Percentiles rank a stretch among this genome's conserved stretches.
Evolutionary conservation across 2,797 vertebrate species (phyloP).

Genomic region (Leucoraja ocellata): DNA sequence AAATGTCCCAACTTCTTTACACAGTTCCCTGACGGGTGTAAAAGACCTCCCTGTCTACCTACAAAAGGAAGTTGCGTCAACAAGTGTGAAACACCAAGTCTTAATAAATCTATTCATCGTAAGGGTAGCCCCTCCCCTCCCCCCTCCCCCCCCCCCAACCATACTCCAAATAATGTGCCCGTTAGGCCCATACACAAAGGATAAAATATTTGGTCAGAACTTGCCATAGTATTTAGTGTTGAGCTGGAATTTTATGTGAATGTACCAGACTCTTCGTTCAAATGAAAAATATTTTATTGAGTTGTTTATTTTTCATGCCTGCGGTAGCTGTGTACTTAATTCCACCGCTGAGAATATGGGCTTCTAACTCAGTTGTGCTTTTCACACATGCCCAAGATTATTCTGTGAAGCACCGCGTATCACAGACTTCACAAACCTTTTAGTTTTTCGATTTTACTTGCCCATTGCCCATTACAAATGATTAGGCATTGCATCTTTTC

Average conservation of each 20-base stretch:
- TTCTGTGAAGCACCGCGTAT: background rate
- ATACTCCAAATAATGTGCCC: background rate
- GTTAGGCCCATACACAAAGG: background rate
- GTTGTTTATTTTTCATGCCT: background rate
- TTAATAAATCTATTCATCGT: background rate
- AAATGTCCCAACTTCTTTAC: too few relatives aligned
- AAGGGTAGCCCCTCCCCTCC: background rate
- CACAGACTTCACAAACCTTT: background rate
- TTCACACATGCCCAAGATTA: background rate
- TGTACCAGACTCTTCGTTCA: background rate
- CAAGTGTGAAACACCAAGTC: background rate
- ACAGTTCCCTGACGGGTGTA: too few relatives aligned
- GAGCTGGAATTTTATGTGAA: constrained; percentile 11
- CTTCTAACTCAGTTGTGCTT: background rate
- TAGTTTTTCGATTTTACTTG: too few relatives aligned
- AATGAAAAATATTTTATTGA: background rate
- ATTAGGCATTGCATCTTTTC: too few relatives aligned
- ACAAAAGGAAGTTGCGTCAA: background rate
- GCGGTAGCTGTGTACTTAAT: background rate
- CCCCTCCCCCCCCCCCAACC: background rate
- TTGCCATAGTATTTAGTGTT: background rate
- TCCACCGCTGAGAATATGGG: background rate
- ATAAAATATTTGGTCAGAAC: background rate
- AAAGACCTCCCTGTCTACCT: too few relatives aligned
- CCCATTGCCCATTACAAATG: too few relatives aligned